Conservation (phyloP, 1,140 invertebrate species). For the Medauroidea extradentata region DNA sequence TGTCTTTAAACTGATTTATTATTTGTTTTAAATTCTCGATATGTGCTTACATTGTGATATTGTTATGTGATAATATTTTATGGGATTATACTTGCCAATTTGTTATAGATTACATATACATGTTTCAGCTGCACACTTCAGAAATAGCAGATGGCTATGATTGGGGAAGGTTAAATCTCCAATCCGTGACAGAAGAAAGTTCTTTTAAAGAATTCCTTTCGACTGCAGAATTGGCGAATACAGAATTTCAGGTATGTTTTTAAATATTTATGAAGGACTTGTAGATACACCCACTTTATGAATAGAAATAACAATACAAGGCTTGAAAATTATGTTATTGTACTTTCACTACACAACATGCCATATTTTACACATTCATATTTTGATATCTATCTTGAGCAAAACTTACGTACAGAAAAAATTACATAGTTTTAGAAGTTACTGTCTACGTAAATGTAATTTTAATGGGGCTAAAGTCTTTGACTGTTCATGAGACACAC, state of each 20-base stretch:
- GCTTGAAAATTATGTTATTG: no score
- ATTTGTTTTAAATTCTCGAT: neutral
- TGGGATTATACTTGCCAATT: neutral
- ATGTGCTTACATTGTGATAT: neutral
- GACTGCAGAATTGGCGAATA: constrained; percentile 88
- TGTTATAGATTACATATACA: neutral
- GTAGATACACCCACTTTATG: neutral
- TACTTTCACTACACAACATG: no score
- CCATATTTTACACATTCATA: neutral
- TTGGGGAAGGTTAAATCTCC: constrained; percentile 82
- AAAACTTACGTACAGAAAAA: neutral
- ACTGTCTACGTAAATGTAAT: no score
- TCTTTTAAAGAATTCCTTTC: constrained; percentile 94
- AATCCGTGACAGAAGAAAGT: constrained; percentile 93
- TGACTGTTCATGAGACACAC: no score
- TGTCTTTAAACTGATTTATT: constrained; percentile 7
- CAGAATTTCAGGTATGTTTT: constrained; percentile 68
- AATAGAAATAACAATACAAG: neutral
- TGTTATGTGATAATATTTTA: neutral
- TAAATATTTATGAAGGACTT: neutral
- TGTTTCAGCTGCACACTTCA: constrained; percentile 74
- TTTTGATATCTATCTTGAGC: neutral
- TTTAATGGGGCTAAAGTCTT: no score
- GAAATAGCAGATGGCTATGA: constrained; percentile 87
- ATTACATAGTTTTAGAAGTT: neutral